Evolutionary conservation across 2,888 invertebrate species (phyloP), one percentile per base, ranked within the genome.

Genomic region (Chymomyza caudatula): DNA sequence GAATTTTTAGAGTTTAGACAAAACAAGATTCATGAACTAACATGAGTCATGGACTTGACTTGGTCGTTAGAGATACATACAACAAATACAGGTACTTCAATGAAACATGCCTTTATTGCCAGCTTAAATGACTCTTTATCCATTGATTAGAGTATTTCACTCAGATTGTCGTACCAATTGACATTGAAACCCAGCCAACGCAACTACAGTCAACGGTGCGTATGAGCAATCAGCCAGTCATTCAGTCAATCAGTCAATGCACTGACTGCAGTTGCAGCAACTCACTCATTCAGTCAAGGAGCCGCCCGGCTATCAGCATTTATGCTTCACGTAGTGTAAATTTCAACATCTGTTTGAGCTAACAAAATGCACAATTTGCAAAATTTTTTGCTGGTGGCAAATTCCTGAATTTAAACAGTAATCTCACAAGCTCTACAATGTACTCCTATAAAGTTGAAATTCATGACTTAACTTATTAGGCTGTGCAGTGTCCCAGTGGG

Each of bases 191-290:
- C 11, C 29, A 37, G 29, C 29, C 29, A 37, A 37, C 29, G 29
- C 29, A 37, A 37, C 23, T 47, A 58, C 54, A 73, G 63, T 44
- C 81, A 78, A 69, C 77, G 82, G 77, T 81, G 77, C 77, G 81
- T 78, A 78, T 78, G 73, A 76, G 82, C 77, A 78, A 78, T 78
- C 78, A 78, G 69, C 70, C 77, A 75, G 75, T 72, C 76, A 75
- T 65, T 71, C 73, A 59, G 65, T 37, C 11, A 37, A 8, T 37
- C 29, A 11, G 2, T 11, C 11, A 37, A 37, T 37, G 29, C 29
- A 37, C 11, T 37, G 29, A 37, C 29, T 37, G 29, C 29, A 8
- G 29, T 37, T 37, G 29, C 29, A 37, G 29, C 11, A 11, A 37
- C 29, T 37, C 11, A 37, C 29, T 37, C 29, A 37, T 37, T 37